These are phyloP conservation scores for Tipula unca DNA, from an alignment of 2,888 invertebrate species.

Conservation along the genomic window DNA sequence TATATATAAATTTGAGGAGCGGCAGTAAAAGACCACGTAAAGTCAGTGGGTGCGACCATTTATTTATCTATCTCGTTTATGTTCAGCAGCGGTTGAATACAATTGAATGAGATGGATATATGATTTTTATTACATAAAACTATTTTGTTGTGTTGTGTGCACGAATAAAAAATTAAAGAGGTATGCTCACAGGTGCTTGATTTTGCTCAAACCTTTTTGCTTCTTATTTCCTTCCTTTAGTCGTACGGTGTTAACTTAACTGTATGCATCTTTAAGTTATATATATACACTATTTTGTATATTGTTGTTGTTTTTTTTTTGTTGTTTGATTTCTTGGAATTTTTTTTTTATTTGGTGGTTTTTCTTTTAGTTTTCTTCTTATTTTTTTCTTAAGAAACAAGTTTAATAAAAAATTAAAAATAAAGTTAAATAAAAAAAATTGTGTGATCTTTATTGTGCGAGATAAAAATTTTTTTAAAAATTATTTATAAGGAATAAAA, in stretches of 20 bases:
- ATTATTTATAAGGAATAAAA: background rate
- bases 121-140: background rate
- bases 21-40: constrained; percentile 22
- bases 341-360: background rate
- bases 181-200: constrained; percentile 27
- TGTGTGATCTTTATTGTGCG: background rate
- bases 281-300: background rate
- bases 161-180: constrained; percentile 22
- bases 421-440: background rate
- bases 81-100: background rate
- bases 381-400: background rate
- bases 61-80: background rate
- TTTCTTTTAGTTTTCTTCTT: constrained; percentile 14
- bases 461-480: background rate
- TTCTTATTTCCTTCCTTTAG: constrained; percentile 30
- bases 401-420: background rate
- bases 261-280: constrained; percentile 29
- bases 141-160: constrained; percentile 14
- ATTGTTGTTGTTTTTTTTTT: background rate
- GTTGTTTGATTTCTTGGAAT: background rate
- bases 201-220: constrained; percentile 28
- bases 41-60: constrained; percentile 26
- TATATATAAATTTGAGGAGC: constrained; percentile 2
- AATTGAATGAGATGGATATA: background rate
- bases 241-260: constrained; percentile 30